Base-by-base conservation (phyloP, 2,797 vertebrate species). In the Eulemur rubriventer region DNA sequence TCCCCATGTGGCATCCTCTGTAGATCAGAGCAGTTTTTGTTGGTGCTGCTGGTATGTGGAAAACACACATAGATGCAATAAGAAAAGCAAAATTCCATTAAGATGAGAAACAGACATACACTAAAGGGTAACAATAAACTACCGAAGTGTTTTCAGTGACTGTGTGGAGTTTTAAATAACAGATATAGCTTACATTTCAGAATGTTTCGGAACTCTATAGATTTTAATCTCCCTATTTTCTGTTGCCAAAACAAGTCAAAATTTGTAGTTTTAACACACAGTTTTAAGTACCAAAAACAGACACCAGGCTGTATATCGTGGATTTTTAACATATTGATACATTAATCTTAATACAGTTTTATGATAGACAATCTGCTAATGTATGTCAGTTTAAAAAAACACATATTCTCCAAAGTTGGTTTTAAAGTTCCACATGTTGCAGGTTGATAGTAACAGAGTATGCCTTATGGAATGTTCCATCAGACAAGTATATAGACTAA, bases 91-190 rank as follows among this genome's bases (percentile, higher is more conserved):
- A 92, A 38, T 91, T 88, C 55, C 65, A 35, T 35, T 35, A 69
- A 94, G 67, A 93, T 88, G 59, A 96, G 83, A 97, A 96, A 63
- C 94, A 90, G 82, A 52, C 4, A 0, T 84, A 3, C 48, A 41
- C 26, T 61, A 41, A 61, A 89, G 48, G 75, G 30, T 70, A 84
- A 89, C 33, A 69, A 48, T 33, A 38, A 92, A 61, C 38, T 18
- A 18, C 10, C 84, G 55, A 38, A 26, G 12, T 38, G n/a, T 91
- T 84, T 83, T 63, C 33, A 84, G 70, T 59, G 59, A 86, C 59
- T 38, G 26, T 7, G 0, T 33, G 4, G 55, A 82, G 9, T 85
- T 91, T 93, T 59, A 65, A 33, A n/a, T 72, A 28, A n/a, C n/a
- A n/a, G 75, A 48, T 81, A 38, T 67, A 80, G 69, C 43, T 88